Evolutionary conservation across 2,113 vertebrate genomes (phyloP), one percentile per base, ranked within the genome.

Genomic region (Trogon surrucura): DNA sequence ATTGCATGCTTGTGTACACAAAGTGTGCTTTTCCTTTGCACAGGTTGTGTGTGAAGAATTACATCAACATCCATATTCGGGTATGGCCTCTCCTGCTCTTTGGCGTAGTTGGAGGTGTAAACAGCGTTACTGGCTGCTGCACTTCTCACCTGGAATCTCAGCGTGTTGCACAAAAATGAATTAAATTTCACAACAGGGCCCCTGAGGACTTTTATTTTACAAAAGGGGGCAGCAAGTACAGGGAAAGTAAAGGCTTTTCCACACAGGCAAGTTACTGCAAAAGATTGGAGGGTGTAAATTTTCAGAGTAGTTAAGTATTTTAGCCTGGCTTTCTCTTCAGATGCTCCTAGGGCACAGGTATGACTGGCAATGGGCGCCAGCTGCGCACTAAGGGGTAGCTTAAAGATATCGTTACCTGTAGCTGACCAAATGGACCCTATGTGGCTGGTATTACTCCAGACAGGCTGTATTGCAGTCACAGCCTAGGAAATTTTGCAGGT

Each of bases 101-200:
- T 72, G 78, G 74, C 64, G 0, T 89, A 73, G 88, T 57, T 84
- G 88, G 93, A 91, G 90, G 95, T 95, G 94, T 91, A 93, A 91
- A 94, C 90, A 93, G 92, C 32, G 8, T 93, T 96, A 90, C 85
- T 64, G 71, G 53, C 80, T 6, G 1, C 73, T 81, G 80, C 69
- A 54, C 82, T 84, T 94, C 95, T 96, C 77, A 95, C 96, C 92
- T 92, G 91, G 92, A 94, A 85, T 89, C 93, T 85, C 96, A 91
- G 86, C 29, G 1, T 81, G 80, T 53, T 71, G 83, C 92, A 82
- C 86, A 92, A 92, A 96, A 93, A 91, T 74, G 92, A 96, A 96
- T 96, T 97, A 95, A 93, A 71, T 78, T 80, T 95, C 95, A 75
- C 95, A 93, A 80, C 83, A 81, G 86, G 95, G 36, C 90, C 95